Evolutionary conservation across 2,113 vertebrate genomes (phyloP).

Genomic region (Laterallus jamaicensis): DNA sequence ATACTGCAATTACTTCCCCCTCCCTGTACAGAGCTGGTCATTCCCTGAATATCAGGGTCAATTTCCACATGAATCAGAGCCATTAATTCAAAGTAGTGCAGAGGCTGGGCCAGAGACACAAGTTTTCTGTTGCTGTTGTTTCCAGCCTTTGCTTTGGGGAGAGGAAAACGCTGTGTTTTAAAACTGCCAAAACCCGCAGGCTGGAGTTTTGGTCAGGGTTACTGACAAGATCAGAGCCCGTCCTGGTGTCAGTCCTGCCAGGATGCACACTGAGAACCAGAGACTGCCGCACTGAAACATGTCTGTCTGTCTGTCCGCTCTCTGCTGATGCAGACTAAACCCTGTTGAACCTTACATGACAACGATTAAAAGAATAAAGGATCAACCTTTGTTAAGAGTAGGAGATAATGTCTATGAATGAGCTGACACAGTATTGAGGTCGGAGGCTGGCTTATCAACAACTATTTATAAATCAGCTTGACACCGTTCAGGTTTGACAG

Average conservation of each 20-base stretch:
- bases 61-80: neutral
- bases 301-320: neutral
- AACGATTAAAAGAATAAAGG: neutral
- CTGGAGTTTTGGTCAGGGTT: neutral
- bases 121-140: neutral
- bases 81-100: neutral
- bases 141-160: neutral
- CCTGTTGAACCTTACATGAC: neutral
- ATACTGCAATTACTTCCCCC: neutral
- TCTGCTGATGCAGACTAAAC: neutral
- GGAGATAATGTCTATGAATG: neutral
- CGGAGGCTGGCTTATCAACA: neutral
- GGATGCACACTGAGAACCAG: neutral
- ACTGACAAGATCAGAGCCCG: neutral
- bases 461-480: neutral
- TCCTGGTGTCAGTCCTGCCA: neutral
- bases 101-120: neutral
- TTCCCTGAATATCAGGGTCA: neutral
- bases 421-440: neutral
- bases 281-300: neutral
- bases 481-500: neutral
- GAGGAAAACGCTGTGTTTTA: neutral
- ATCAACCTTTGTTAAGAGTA: neutral
- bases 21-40: neutral
- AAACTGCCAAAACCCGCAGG: neutral